Base-by-base conservation (phyloP, 2,888 invertebrate species). In the Perdita meconis region DNA sequence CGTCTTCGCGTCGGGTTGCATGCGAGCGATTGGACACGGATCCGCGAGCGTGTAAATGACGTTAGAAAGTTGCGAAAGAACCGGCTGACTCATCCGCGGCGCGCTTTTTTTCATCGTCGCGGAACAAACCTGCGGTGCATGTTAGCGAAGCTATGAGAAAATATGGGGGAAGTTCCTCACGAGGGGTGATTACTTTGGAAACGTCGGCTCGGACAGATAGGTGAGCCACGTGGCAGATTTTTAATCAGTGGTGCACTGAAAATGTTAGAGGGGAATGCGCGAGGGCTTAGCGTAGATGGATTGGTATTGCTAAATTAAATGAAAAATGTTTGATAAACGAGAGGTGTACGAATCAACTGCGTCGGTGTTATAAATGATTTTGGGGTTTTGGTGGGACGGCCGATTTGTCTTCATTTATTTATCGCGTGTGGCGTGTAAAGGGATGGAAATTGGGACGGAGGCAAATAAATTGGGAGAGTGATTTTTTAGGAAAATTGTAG, bases 1-100 rank as follows among this genome's bases (percentile, higher is more conserved):
- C n/a, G 36, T 24, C 40, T 51, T 50, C 5, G 6, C 12, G 47
- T 55, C 26, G 19, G 8, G 67, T 65, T 50, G 44, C 51, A 55
- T 24, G 38, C 44, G 22, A 63, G 38, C 51, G 40, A 47, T 69
- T 24, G 50, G 67, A 64, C 51, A 74, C 57, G 71, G 74, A 44
- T 67, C 59, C 40, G 53, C 56, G 77, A 81, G 55, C 51, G 73
- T 60, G 51, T 65, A 81, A 87, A 86, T 82, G 83, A 86, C 79
- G 83, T 86, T 87, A 87, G 88, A 89, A 89, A 89, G 87, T 87
- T 86, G 81, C 78, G 53, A 73, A 84, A 80, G 82, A 84, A 83
- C 78, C 72, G 70, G 77, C 85, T 85, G 85, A 87, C 82, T 88
- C 87, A 85, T 84, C 80, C 75, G 60, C 65, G 57, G 76, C 77